These are phyloP conservation scores for Centruroides vittatus DNA, from an alignment of 1,140 invertebrate species.

Conservation along the genomic window DNA sequence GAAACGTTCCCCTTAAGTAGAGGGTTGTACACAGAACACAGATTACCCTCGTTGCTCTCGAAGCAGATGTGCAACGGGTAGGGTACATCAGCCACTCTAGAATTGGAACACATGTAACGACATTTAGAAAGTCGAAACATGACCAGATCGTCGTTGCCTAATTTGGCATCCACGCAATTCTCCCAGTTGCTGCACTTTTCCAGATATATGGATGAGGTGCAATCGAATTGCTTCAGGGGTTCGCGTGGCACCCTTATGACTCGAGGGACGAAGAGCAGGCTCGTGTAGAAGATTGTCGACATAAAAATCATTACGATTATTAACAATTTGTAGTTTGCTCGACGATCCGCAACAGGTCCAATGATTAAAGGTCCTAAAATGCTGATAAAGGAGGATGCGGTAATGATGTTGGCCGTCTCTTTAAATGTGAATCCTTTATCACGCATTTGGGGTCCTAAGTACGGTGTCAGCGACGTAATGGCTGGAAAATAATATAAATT, in stretches of 20 bases:
- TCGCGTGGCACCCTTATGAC: not conserved
- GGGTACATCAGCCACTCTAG: not conserved
- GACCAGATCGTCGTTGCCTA: slow-evolving; percentile 9
- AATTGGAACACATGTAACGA: slow-evolving; percentile 15
- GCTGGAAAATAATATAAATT: not conserved
- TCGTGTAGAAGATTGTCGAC: not conserved
- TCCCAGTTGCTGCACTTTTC: slow-evolving; percentile 20
- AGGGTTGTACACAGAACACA: slow-evolving; percentile 14
- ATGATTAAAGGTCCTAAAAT: not conserved
- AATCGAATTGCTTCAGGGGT: slow-evolving; percentile 18
- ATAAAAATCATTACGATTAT: not conserved
- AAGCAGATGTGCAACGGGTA: slow-evolving; percentile 20
- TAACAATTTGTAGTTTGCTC: not conserved
- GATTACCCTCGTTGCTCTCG: slow-evolving; percentile 2
- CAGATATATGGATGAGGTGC: slow-evolving; percentile 11
- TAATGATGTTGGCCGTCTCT: not conserved
- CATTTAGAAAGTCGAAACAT: slow-evolving; percentile 16
- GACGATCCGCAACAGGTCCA: not conserved
- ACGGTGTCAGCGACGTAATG: not conserved
- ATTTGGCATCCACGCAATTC: slow-evolving; percentile 14
- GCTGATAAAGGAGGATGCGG: not conserved
- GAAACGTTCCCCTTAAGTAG: slow-evolving; percentile 3
- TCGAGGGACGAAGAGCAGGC: not conserved
- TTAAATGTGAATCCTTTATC: not conserved
- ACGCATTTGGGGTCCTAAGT: not conserved